Evolutionary conservation across 2,113 vertebrate genomes (phyloP).

Genomic region (Candoia aspera): DNA sequence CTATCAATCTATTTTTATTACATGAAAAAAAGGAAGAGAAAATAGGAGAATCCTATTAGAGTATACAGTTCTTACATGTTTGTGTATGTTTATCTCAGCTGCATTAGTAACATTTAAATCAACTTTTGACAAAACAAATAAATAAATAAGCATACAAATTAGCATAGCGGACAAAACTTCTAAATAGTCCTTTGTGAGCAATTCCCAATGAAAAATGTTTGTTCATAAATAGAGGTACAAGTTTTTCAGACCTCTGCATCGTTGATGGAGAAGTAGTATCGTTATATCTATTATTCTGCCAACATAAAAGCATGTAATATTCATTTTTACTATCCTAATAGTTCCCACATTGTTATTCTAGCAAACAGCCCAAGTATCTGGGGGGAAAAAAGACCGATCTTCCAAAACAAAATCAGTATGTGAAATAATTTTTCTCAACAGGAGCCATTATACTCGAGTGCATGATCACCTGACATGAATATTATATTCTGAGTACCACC

Average conservation of each 20-base stretch:
- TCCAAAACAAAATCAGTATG: neutral
- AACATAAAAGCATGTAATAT: neutral
- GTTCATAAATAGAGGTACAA: neutral
- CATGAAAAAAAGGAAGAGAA: no score
- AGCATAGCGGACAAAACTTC: neutral
- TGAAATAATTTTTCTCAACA: neutral
- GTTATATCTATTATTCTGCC: neutral
- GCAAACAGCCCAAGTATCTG: neutral
- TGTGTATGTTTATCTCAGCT: neutral
- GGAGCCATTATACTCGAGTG: neutral
- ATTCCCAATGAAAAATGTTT: neutral
- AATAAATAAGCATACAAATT: neutral
- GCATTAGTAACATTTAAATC: neutral
- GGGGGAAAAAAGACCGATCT: neutral
- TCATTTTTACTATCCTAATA: neutral
- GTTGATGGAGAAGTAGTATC: neutral
- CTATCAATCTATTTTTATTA: neutral
- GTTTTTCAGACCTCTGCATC: neutral
- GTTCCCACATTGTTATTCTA: neutral
- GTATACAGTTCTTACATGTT: neutral
- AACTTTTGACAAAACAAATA: neutral
- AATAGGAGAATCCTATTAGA: no score
- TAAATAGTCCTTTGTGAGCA: neutral
- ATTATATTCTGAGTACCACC: neutral
- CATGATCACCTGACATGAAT: neutral